Percentiles rank a stretch among this genome's conserved stretches.
phyloP scores from a whole-genome alignment of 2,113 vertebrate species.

The Myrmecophaga tridactyla region DNA sequence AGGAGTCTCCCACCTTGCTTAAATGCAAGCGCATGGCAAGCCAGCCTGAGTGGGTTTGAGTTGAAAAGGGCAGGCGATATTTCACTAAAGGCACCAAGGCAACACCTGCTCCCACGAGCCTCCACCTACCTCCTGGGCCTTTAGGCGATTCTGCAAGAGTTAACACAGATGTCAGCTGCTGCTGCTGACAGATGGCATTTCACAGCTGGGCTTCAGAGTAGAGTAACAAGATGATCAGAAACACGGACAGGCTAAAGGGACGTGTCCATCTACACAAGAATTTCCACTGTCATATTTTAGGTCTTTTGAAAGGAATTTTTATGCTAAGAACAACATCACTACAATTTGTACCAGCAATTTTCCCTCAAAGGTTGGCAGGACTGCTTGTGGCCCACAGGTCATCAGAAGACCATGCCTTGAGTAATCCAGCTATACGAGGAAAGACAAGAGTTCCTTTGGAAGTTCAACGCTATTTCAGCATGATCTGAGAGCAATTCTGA shows the following conservation, averaged over 20 bases:
- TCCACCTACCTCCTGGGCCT: neutral
- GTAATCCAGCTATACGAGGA: neutral
- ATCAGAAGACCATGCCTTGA: neutral
- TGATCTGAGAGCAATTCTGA: neutral
- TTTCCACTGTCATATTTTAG: neutral
- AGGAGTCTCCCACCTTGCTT: neutral
- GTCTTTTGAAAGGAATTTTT: neutral
- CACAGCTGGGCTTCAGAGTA: conserved; percentile 47
- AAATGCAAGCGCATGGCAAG: neutral
- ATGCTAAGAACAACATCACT: neutral
- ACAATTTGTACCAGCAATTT: neutral
- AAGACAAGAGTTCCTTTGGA: neutral
- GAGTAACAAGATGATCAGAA: conserved; percentile 28
- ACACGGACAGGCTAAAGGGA: neutral
- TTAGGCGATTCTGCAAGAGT: neutral
- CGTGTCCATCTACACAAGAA: neutral
- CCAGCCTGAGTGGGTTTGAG: neutral
- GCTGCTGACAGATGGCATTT: conserved; percentile 60
- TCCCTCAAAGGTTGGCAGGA: neutral
- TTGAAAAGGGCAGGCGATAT: neutral
- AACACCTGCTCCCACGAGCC: neutral
- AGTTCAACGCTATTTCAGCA: neutral
- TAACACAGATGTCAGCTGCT: conserved; percentile 45
- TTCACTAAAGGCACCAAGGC: neutral
- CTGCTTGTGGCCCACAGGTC: neutral